These are phyloP conservation scores for Calliphora vomitoria DNA, from an alignment of 2,888 invertebrate genomes.

Conservation along the genomic window DNA sequence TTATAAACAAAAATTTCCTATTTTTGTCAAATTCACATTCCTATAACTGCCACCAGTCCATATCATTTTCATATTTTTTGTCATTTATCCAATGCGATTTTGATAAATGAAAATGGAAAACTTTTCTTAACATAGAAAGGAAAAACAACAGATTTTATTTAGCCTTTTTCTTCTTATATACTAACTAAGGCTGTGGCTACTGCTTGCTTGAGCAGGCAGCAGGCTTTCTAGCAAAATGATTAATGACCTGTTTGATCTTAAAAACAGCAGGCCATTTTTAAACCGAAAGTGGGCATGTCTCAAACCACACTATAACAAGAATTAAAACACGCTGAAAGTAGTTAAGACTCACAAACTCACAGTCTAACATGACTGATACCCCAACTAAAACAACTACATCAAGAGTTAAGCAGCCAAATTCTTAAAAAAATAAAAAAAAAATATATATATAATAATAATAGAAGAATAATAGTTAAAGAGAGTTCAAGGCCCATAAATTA, in stretches of 20 bases:
- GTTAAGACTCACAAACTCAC: conserved; percentile 42
- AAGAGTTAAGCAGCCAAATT: conserved; percentile 39
- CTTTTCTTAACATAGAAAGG: conserved; percentile 48
- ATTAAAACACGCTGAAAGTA: conserved; percentile 41
- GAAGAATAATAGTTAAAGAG: conserved; percentile 49
- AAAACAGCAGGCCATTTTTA: conserved; percentile 61
- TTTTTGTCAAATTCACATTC: no score
- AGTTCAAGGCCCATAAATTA: conserved; percentile 70
- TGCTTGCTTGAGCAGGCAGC: not conserved
- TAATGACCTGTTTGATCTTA: conserved; percentile 69
- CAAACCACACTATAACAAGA: conserved; percentile 31
- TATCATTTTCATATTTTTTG: conserved; percentile 33
- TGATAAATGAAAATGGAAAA: conserved; percentile 65
- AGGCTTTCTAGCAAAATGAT: conserved; percentile 62
- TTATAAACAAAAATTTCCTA: no score
- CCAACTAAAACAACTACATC: conserved; percentile 48
- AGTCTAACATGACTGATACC: conserved; percentile 27
- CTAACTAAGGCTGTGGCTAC: not conserved
- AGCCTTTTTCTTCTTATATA: not conserved
- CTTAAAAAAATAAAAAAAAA: conserved; percentile 1
- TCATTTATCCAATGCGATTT: conserved; percentile 14
- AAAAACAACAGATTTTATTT: conserved; percentile 45
- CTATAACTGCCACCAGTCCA: not conserved
- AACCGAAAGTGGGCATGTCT: conserved; percentile 67
- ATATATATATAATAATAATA: not conserved